phyloP scores from a whole-genome alignment of 1,140 invertebrate genomes.

The Rhizoglyphus robini region DNA sequence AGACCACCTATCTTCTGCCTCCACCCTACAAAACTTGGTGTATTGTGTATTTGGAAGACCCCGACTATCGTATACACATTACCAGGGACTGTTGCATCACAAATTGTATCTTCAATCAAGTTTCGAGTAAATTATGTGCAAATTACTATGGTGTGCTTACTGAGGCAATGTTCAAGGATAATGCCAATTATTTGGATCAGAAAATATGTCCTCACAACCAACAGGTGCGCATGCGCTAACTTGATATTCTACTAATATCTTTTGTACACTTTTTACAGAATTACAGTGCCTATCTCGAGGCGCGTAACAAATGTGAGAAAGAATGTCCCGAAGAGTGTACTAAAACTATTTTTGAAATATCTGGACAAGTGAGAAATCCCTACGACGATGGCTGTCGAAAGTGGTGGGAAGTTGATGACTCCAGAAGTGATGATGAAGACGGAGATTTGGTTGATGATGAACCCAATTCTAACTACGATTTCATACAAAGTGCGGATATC shows the following conservation, averaged over 20 bases:
- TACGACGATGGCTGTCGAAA: too few species aligned
- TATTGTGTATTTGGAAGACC: background rate
- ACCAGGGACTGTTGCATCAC: background rate
- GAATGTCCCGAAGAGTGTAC: conserved; percentile 5
- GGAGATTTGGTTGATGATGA: too few species aligned
- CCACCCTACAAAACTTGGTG: background rate
- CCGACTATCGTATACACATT: background rate
- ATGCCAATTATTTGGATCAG: background rate
- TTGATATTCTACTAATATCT: too few species aligned
- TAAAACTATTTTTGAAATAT: background rate
- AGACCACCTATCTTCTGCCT: background rate
- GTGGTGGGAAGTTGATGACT: too few species aligned
- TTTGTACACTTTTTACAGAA: too few species aligned
- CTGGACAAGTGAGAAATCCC: background rate
- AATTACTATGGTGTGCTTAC: background rate
- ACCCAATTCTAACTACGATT: too few species aligned
- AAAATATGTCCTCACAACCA: background rate
- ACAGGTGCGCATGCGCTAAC: too few species aligned
- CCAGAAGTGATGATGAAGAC: too few species aligned
- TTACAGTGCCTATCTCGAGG: background rate
- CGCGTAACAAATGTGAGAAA: background rate
- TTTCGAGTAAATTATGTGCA: background rate
- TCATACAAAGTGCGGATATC: too few species aligned
- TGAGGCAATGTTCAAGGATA: background rate
- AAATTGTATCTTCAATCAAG: background rate